A percentile compares a stretch with the other conserved stretches of the same genome.
Evolutionary conservation across 2,113 vertebrate species (phyloP).

Genomic region (Bostrychus sinensis): DNA sequence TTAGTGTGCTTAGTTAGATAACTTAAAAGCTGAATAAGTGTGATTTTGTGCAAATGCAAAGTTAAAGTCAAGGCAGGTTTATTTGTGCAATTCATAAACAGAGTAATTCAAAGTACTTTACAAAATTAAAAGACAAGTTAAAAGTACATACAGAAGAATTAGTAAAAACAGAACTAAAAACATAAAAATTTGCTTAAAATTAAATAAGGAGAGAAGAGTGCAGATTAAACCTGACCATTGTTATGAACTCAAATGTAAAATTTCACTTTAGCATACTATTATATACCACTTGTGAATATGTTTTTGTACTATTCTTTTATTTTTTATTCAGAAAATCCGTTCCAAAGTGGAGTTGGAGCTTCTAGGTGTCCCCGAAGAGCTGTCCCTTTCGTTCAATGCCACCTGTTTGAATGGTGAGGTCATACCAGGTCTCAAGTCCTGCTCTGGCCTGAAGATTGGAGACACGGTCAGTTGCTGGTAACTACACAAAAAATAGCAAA

Average conservation of each 20-base stretch:
- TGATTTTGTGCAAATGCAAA: not conserved
- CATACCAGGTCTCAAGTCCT: constrained; percentile 90
- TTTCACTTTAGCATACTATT: not conserved
- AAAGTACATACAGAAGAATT: too few relatives aligned
- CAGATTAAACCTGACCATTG: too few relatives aligned
- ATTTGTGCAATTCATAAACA: too few relatives aligned
- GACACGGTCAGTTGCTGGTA: constrained; percentile 83
- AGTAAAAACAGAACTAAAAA: too few relatives aligned
- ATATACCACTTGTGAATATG: not conserved
- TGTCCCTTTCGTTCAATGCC: constrained; percentile 92
- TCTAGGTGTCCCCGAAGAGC: constrained; percentile 88
- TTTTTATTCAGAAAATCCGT: constrained; percentile 87
- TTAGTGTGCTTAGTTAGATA: constrained; percentile 7
- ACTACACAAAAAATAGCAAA: too few relatives aligned
- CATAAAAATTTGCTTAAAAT: too few relatives aligned
- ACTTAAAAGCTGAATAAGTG: constrained; percentile 4
- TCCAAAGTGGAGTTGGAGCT: constrained; percentile 96
- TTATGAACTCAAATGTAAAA: too few relatives aligned
- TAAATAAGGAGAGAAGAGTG: too few relatives aligned
- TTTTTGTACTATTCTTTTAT: not conserved
- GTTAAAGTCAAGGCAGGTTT: not conserved
- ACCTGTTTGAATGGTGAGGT: constrained; percentile 89
- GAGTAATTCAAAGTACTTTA: too few relatives aligned
- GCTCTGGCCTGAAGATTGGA: constrained; percentile 91
- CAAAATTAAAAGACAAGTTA: too few relatives aligned